phyloP scores from a whole-genome alignment of 2,888 invertebrate genomes.

The Spodoptera littoralis region DNA sequence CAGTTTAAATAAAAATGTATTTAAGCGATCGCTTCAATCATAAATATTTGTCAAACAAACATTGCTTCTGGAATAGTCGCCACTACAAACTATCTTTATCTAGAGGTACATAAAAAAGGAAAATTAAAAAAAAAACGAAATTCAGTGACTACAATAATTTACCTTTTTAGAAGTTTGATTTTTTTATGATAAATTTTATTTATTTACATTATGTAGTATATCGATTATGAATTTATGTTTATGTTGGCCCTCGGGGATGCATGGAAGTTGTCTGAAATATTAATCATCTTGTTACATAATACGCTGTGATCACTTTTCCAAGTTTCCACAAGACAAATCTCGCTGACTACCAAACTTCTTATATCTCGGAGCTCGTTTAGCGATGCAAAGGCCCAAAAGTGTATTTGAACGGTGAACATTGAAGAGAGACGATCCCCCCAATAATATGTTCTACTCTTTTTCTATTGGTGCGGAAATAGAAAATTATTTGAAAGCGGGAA shows the following conservation, averaged over 20 bases:
- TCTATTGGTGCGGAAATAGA: constrained; percentile 51
- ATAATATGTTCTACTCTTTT: constrained; percentile 55
- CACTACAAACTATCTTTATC: neutral
- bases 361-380: constrained; percentile 33
- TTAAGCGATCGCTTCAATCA: too few relatives aligned
- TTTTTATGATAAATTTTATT: neutral
- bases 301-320: constrained; percentile 21
- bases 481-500: constrained; percentile 58
- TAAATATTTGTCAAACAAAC: too few relatives aligned
- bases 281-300: constrained; percentile 27
- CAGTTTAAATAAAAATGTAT: too few relatives aligned
- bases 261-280: constrained; percentile 25
- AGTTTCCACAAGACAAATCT: constrained; percentile 32
- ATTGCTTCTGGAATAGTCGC: too few relatives aligned
- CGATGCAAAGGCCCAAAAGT: constrained; percentile 38
- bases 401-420: constrained; percentile 34
- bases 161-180: neutral
- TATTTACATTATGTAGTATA: neutral
- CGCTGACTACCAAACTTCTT: constrained; percentile 27
- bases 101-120: too few relatives aligned
- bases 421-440: constrained; percentile 27
- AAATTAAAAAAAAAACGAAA: neutral
- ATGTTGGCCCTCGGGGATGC: neutral
- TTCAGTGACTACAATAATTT: constrained; percentile 1
- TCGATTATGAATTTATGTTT: constrained; percentile 1